Percentiles rank a stretch among this genome's conserved stretches.
Conservation (phyloP, 2,888 invertebrate genomes). For the Pollenia angustigena region DNA sequence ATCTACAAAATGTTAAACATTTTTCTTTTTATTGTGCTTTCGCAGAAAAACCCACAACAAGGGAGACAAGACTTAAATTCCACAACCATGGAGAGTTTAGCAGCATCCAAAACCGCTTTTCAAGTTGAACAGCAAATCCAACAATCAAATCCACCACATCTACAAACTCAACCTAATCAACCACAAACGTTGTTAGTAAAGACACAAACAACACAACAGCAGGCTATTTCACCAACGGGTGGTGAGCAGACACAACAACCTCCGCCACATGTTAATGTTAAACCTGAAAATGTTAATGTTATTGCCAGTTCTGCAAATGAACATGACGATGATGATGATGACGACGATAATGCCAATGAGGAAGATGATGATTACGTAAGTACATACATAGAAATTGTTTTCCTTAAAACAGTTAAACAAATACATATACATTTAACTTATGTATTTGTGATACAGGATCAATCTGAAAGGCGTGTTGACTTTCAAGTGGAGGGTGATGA, state of each 20-base stretch:
- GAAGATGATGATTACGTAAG: constrained; percentile 88
- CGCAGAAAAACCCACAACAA: constrained; percentile 77
- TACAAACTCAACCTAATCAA: constrained; percentile 75
- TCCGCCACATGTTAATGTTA: constrained; percentile 68
- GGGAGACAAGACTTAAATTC: constrained; percentile 78
- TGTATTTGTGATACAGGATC: constrained; percentile 80
- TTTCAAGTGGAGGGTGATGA: constrained; percentile 85
- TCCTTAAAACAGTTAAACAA: no score
- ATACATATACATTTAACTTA: neutral
- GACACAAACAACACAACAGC: constrained; percentile 69
- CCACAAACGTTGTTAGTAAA: constrained; percentile 66
- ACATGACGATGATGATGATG: constrained; percentile 86
- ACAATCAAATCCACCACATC: constrained; percentile 53
- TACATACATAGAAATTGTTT: constrained; percentile 73
- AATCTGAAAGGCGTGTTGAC: constrained; percentile 87
- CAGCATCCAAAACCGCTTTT: constrained; percentile 77
- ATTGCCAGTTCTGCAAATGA: constrained; percentile 73
- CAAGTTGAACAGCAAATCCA: constrained; percentile 50
- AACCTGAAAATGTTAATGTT: constrained; percentile 77
- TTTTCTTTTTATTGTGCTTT: neutral
- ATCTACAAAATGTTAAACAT: neutral
- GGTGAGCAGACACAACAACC: constrained; percentile 50
- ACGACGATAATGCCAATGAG: constrained; percentile 88
- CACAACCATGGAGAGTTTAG: constrained; percentile 78
- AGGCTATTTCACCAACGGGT: constrained; percentile 41